Conservation (phyloP, 2,113 vertebrate genomes). For the Syngnathus typhle region DNA sequence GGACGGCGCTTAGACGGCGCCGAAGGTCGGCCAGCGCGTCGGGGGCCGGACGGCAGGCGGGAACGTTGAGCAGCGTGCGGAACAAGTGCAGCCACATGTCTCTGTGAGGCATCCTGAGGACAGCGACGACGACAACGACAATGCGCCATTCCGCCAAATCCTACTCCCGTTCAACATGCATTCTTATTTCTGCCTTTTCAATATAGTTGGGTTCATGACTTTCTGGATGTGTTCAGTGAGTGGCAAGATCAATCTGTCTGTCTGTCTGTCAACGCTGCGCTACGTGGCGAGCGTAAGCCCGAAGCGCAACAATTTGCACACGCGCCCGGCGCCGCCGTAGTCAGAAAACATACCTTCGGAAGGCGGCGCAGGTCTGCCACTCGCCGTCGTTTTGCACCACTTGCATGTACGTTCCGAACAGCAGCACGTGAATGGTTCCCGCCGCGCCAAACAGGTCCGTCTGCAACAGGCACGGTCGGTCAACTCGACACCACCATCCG, state of each 20-base stretch:
- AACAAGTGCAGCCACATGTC: constrained; percentile 88
- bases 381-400: constrained; percentile 73
- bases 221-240: no score
- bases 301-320: no score
- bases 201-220: no score
- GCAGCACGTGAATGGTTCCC: constrained; percentile 86
- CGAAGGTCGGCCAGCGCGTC: constrained; percentile 69
- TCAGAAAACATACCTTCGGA: constrained; percentile 73
- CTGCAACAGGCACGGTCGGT: constrained; percentile 52
- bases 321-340: neutral
- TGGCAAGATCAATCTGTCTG: no score
- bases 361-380: constrained; percentile 80
- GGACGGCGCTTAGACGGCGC: constrained; percentile 57
- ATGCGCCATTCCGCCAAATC: no score
- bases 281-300: no score
- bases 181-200: no score
- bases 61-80: constrained; percentile 80
- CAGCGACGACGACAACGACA: neutral
- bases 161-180: no score
- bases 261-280: no score
- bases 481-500: neutral
- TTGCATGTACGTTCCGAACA: constrained; percentile 92
- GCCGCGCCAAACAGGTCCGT: constrained; percentile 90
- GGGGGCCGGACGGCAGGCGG: constrained; percentile 60
- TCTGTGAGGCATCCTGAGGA: constrained; percentile 76